Percentiles rank a stretch among this genome's conserved stretches.
Evolutionary conservation across 1,140 invertebrate genomes (phyloP).

Genomic region (Oryctes rhinoceros): DNA sequence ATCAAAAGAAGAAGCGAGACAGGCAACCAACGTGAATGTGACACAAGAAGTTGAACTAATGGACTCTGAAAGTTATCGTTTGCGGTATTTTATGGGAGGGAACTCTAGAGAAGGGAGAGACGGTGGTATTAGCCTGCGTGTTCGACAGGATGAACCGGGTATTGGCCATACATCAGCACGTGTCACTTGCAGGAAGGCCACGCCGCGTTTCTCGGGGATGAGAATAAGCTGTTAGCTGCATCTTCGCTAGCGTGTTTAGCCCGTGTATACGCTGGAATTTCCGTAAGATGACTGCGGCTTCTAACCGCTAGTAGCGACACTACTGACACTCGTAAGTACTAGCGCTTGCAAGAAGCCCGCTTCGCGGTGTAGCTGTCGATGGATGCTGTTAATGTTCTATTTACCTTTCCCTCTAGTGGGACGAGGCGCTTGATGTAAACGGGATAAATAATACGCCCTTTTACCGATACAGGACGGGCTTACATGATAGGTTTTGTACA

Average conservation of each 20-base stretch:
- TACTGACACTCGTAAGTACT: not conserved
- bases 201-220: not conserved
- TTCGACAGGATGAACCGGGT: slow-evolving; percentile 20
- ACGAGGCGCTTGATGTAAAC: too few species aligned
- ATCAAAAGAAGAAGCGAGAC: not conserved
- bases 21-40: not conserved
- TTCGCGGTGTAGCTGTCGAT: not conserved
- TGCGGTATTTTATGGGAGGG: not conserved
- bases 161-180: slow-evolving; percentile 17
- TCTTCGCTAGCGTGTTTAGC: not conserved
- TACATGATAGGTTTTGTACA: too few species aligned
- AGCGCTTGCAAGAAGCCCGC: too few species aligned
- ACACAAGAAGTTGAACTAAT: slow-evolving; percentile 9
- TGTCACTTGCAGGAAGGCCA: not conserved
- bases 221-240: not conserved
- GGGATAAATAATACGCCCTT: too few species aligned
- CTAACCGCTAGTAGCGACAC: not conserved
- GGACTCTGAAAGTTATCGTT: slow-evolving; percentile 21
- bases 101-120: not conserved
- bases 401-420: not conserved
- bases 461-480: too few species aligned
- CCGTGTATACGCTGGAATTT: not conserved
- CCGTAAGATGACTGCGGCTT: not conserved
- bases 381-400: slow-evolving; percentile 6
- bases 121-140: not conserved